These are phyloP conservation scores for Biston betularia DNA, from an alignment of 2,888 invertebrate genomes.

Conservation along the genomic window DNA sequence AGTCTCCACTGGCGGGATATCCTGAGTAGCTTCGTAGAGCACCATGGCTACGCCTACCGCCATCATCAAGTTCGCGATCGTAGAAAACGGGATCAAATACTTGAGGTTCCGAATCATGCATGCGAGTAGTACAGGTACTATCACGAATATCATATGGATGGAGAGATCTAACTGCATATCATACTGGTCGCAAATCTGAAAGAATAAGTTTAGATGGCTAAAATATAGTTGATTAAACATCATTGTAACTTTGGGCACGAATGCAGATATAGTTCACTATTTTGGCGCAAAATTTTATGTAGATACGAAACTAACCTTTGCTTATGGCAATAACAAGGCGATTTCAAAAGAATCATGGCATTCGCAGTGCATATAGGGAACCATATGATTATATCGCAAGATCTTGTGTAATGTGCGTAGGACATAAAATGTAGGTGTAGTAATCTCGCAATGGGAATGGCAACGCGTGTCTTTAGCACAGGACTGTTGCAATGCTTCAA, in stretches of 20 bases:
- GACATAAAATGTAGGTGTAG: conserved; percentile 12
- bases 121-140: conserved; percentile 90
- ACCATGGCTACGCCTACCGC: conserved; percentile 91
- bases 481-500: conserved; percentile 1
- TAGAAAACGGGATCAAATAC: conserved; percentile 96
- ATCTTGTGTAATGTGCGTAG: conserved; percentile 9
- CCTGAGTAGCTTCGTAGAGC: conserved; percentile 90
- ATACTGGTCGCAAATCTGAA: conserved; percentile 89
- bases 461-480: not conserved
- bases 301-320: not conserved
- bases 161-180: conserved; percentile 87
- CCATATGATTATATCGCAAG: conserved; percentile 1
- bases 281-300: too few species aligned
- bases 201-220: conserved; percentile 32
- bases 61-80: conserved; percentile 95
- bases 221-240: not conserved
- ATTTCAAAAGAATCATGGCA: conserved; percentile 11
- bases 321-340: not conserved
- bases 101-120: conserved; percentile 94
- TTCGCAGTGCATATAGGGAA: conserved; percentile 7
- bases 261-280: not conserved
- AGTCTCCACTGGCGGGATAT: conserved; percentile 88
- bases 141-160: conserved; percentile 90
- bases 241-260: too few species aligned
- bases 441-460: conserved; percentile 13